phyloP scores from a whole-genome alignment of 1,140 invertebrate genomes.

The Scaptomyza hsui region DNA sequence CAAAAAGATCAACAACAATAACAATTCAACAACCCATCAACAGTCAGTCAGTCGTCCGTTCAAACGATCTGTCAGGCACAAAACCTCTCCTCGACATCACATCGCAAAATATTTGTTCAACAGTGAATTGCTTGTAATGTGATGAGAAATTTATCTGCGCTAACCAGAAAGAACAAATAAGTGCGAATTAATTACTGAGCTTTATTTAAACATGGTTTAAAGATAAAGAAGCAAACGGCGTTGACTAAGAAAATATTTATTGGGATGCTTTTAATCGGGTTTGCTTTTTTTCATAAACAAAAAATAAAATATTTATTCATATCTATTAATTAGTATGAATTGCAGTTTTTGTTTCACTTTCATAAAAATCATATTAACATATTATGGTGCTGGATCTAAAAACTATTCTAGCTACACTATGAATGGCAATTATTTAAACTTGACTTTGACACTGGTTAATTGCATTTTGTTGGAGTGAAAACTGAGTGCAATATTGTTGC shows the following conservation, averaged over 20 bases:
- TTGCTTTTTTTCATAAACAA: too few species aligned
- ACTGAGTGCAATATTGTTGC: not conserved
- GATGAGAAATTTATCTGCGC: conserved; percentile 11
- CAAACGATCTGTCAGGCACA: conserved; percentile 50
- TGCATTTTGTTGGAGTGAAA: too few species aligned
- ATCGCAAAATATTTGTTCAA: conserved; percentile 61
- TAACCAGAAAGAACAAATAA: not conserved
- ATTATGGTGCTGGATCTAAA: too few species aligned
- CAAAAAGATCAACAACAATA: conserved; percentile 45
- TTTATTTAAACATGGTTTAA: not conserved
- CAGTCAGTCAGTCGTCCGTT: conserved; percentile 48
- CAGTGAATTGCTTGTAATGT: conserved; percentile 34
- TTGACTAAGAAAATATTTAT: too few species aligned
- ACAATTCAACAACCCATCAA: conserved; percentile 41
- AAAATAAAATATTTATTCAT: too few species aligned
- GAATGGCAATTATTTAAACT: conserved; percentile 10
- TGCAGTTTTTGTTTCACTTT: too few species aligned
- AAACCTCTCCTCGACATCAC: conserved; percentile 8
- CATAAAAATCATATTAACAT: too few species aligned
- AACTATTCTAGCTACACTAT: too few species aligned
- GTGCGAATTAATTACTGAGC: not conserved
- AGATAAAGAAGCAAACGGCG: not conserved
- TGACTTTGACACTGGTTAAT: conserved; percentile 40
- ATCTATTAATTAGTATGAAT: too few species aligned
- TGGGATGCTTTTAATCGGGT: too few species aligned